Base-by-base conservation (phyloP, 2,113 vertebrate genomes). In the Nansenia antarctica region DNA sequence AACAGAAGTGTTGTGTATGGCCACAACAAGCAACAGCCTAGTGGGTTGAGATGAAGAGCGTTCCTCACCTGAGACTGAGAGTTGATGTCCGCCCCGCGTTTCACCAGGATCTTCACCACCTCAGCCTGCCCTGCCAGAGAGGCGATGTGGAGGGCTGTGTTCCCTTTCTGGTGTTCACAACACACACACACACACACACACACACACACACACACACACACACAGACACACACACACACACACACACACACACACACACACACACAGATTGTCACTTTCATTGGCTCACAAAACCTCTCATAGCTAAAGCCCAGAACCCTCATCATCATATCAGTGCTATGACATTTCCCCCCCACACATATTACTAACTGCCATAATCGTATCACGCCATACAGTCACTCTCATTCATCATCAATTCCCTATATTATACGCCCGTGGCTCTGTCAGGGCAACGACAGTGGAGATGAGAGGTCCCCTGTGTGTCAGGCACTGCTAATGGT, bases 81-180 rank as follows among this genome's bases (percentile, higher is more conserved):
- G 39, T 99, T 99, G 66, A 99, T 98, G 70, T 98, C 95, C 26
- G 97, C 97, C 73, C 96, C 96, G 70, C 94, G 93, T 79, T 98
- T 98, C 69, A 96, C 91, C 42, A 99, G 93, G 63, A 94, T 92
- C 76, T 96, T 98, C 73, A 98, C 96, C 0, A 98, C 96, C 35
- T 98, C 96, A 1, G 81, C 90, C 87, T 99, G 97, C 75, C 98
- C 98, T 3, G 98, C 98, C 78, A 99, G 85, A 18, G 97, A 98
- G 9, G 98, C 91, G 14, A 99, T 99, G 85, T 99, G 98, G 31
- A 99, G 94, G n/a, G 96, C 96, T 7, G 96, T 98, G 85, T 99
- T 99, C 74, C 98, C 98, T 89, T 99, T 99, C 98, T 99, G 92
- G 67, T 0, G 53, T 0, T 59, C 4, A 73, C 52, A 70, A 63